Percentiles rank a stretch among this genome's conserved stretches.
Conservation (phyloP, 2,888 invertebrate genomes). For the Melipona bicolor region DNA sequence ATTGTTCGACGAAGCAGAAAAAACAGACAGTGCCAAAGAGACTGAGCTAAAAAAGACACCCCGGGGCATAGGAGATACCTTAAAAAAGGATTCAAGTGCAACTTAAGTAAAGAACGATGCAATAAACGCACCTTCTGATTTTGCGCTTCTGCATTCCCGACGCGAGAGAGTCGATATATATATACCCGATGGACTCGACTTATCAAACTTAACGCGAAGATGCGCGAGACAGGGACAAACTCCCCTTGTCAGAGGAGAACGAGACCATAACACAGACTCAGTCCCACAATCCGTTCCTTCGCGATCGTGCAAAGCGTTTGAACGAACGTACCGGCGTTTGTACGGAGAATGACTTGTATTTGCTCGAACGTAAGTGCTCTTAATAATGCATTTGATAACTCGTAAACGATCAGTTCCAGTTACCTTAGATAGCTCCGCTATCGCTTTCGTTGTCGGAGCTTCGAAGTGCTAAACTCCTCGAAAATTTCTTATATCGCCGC, state of each 20-base stretch:
- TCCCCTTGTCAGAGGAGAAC: background rate
- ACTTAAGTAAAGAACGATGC: slow-evolving; percentile 60
- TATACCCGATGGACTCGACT: slow-evolving; percentile 9
- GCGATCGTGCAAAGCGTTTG: background rate
- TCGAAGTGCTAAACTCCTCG: background rate
- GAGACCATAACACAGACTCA: background rate
- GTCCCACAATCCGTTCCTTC: slow-evolving; percentile 19
- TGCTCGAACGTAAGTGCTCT: slow-evolving; percentile 65
- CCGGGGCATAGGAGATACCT: slow-evolving; percentile 27
- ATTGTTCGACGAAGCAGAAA: slow-evolving; percentile 24
- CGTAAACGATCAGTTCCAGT: slow-evolving; percentile 42
- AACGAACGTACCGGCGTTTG: background rate
- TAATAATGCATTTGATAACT: slow-evolving; percentile 62
- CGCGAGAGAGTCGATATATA: slow-evolving; percentile 16
- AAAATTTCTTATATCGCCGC: background rate
- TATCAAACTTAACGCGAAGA: background rate
- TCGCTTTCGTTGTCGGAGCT: slow-evolving; percentile 9
- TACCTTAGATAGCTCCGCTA: slow-evolving; percentile 22
- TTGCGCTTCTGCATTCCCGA: slow-evolving; percentile 19
- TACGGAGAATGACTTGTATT: slow-evolving; percentile 34
- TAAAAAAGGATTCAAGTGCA: slow-evolving; percentile 43
- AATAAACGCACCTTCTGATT: slow-evolving; percentile 52
- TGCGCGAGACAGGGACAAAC: background rate
- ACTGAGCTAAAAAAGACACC: slow-evolving; percentile 52
- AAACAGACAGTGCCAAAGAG: slow-evolving; percentile 58